phyloP scores from a whole-genome alignment of 2,113 vertebrate genomes.

The Nesospiza acunhae region DNA sequence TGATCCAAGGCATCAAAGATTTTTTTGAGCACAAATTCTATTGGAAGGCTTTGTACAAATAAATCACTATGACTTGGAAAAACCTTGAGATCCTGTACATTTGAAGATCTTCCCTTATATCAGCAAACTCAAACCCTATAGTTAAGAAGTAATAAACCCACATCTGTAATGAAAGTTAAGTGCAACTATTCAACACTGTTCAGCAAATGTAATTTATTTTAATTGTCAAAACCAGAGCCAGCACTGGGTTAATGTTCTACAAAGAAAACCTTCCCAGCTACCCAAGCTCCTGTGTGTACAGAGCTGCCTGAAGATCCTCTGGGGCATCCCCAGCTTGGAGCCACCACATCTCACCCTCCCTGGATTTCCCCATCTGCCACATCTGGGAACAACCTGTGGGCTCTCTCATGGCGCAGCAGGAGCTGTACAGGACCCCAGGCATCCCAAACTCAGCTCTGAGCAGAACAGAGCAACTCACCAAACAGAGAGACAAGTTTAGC shows the following conservation, averaged over 20 bases:
- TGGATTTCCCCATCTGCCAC: too few relatives aligned
- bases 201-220: not conserved
- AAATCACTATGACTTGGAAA: not conserved
- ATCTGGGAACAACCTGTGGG: rapidly evolving
- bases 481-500: not conserved
- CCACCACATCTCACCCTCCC: not conserved
- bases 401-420: rapidly evolving
- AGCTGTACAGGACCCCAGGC: rapidly evolving
- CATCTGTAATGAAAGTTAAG: not conserved
- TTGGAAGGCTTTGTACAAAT: not conserved
- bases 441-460: not conserved
- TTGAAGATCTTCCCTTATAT: not conserved
- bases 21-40: not conserved
- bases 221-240: not conserved
- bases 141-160: not conserved
- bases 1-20: not conserved
- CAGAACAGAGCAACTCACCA: not conserved
- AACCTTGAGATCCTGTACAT: not conserved
- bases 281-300: not conserved
- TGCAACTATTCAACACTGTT: not conserved
- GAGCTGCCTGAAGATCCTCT: not conserved
- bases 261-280: not conserved
- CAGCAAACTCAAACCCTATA: not conserved
- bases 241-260: not conserved
- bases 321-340: not conserved